These are phyloP conservation scores for Aethes cnicana DNA, from an alignment of 2,888 invertebrate species.

Conservation along the genomic window DNA sequence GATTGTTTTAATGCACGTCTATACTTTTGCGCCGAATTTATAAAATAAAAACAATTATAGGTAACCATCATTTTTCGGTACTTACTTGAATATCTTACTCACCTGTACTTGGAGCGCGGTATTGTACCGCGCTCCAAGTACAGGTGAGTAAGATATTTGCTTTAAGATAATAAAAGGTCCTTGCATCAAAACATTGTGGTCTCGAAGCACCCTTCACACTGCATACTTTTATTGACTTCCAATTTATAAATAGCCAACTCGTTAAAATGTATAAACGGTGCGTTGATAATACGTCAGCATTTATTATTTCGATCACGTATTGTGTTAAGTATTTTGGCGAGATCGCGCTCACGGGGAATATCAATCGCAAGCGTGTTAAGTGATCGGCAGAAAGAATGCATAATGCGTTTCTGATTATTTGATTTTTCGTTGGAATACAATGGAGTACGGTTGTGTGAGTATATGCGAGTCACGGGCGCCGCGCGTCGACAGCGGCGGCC, in stretches of 20 bases:
- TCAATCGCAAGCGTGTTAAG: slow-evolving; percentile 5
- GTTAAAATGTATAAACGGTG: too few relatives aligned
- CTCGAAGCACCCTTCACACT: too few relatives aligned
- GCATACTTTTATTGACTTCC: too few relatives aligned
- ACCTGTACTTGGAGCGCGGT: too few relatives aligned
- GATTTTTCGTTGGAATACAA: slow-evolving; percentile 60
- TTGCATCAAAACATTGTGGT: neutral
- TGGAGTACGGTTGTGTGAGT: slow-evolving; percentile 54
- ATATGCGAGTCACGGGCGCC: slow-evolving; percentile 68
- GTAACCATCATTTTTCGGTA: neutral
- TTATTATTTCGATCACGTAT: slow-evolving; percentile 11
- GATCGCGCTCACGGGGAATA: slow-evolving; percentile 9
- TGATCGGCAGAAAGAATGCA: slow-evolving; percentile 22
- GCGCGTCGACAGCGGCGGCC: slow-evolving; percentile 65
- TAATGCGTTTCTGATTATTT: slow-evolving; percentile 40
- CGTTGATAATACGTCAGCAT: neutral
- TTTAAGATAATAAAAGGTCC: neutral
- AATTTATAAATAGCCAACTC: neutral
- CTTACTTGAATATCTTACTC: too few relatives aligned
- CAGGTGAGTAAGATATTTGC: neutral
- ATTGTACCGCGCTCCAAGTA: neutral
- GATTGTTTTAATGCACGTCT: too few relatives aligned
- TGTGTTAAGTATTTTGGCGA: neutral
- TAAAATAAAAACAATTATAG: too few relatives aligned
- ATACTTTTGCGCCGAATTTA: too few relatives aligned